These are phyloP conservation scores for Acyrthosiphon pisum DNA, from an alignment of 1,140 invertebrate species.

Conservation along the genomic window DNA sequence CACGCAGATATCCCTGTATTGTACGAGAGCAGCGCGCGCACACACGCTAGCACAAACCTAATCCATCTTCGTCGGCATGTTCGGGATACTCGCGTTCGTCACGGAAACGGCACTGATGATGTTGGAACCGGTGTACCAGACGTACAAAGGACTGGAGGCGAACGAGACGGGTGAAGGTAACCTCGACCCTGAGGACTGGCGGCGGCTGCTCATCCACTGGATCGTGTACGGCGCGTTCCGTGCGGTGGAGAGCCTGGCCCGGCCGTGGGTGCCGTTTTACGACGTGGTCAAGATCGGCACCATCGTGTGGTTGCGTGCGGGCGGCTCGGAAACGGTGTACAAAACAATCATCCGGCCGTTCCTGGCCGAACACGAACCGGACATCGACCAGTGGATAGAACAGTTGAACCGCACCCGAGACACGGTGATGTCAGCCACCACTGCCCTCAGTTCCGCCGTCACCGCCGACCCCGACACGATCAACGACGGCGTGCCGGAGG, in stretches of 20 bases:
- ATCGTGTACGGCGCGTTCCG: neutral
- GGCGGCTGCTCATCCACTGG: neutral
- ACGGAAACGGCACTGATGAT: neutral
- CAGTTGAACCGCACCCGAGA: neutral
- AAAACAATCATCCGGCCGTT: neutral
- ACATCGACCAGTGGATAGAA: neutral
- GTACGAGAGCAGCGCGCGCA: too few species aligned
- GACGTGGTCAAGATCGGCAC: neutral
- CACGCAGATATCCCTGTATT: too few species aligned
- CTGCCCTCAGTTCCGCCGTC: neutral
- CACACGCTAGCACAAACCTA: too few species aligned
- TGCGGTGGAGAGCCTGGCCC: neutral
- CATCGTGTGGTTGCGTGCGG: neutral
- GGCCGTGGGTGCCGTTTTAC: neutral
- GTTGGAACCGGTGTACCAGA: neutral
- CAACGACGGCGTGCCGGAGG: neutral
- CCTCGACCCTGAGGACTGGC: neutral
- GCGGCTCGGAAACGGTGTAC: neutral
- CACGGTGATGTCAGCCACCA: neutral
- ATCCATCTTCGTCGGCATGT: neutral
- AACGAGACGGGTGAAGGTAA: too few species aligned
- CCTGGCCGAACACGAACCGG: neutral
- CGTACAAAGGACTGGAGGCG: neutral
- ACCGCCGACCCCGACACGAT: neutral
- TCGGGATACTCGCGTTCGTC: neutral